Conservation (phyloP, 2,888 invertebrate genomes). For the Escarpia spicata region DNA sequence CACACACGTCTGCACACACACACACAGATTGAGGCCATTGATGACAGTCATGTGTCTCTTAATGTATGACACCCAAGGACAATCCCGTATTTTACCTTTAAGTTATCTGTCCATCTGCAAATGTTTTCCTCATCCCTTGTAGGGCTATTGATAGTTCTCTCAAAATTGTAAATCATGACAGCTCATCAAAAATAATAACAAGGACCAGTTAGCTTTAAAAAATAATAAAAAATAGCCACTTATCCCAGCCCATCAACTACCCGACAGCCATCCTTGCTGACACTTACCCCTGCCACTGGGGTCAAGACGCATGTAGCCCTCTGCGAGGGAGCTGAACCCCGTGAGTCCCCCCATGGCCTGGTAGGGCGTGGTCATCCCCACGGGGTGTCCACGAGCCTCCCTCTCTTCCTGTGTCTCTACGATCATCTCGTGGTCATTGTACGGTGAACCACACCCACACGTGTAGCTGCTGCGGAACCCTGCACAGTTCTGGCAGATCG, state of each 20-base stretch:
- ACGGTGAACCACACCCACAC: slow-evolving; percentile 61
- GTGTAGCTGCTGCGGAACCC: slow-evolving; percentile 57
- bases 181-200: not conserved
- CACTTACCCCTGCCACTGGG: slow-evolving; percentile 63
- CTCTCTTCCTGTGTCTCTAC: slow-evolving; percentile 64
- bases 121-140: no score
- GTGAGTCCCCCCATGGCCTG: slow-evolving; percentile 66
- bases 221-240: not conserved
- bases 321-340: slow-evolving; percentile 64
- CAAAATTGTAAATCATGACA: not conserved
- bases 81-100: no score
- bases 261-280: not conserved
- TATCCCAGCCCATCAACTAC: not conserved
- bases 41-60: no score
- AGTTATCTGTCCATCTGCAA: no score
- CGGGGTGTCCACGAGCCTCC: slow-evolving; percentile 62
- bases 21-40: no score
- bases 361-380: slow-evolving; percentile 59
- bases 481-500: slow-evolving; percentile 43
- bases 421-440: slow-evolving; percentile 57
- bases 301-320: slow-evolving; percentile 64
- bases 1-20: no score
- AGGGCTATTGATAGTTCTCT: not conserved
- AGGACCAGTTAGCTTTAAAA: not conserved
- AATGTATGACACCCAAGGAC: no score